A percentile compares a stretch with the other conserved stretches of the same genome.
Evolutionary conservation across 2,797 vertebrate species (phyloP).

Genomic region (Taenioides sp.): DNA sequence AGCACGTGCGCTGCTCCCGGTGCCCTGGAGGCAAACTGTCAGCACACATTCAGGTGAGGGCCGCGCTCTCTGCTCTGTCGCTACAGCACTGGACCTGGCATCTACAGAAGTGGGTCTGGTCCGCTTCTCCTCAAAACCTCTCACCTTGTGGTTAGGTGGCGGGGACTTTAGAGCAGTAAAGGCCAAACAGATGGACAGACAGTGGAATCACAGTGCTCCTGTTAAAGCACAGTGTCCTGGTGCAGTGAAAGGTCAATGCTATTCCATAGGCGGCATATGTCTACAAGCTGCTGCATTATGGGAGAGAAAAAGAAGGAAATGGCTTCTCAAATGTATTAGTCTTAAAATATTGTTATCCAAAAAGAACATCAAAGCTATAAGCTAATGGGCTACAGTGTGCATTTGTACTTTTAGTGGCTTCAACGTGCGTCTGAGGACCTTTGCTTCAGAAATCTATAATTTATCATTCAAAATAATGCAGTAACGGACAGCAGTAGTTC

Average conservation of each 20-base stretch:
- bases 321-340: neutral
- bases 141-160: constrained; percentile 34
- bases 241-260: constrained; percentile 25
- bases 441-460: no score
- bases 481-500: no score
- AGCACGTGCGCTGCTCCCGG: constrained; percentile 16
- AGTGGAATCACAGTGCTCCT: constrained; percentile 17
- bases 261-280: constrained; percentile 6
- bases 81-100: constrained; percentile 11
- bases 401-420: no score
- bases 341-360: neutral
- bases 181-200: constrained; percentile 23
- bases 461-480: no score
- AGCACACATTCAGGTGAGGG: constrained; percentile 55
- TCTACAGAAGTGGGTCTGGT: constrained; percentile 2
- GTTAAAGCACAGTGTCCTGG: constrained; percentile 18
- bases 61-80: constrained; percentile 18
- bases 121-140: constrained; percentile 25
- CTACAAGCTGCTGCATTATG: constrained; percentile 17
- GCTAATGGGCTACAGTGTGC: neutral
- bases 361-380: no score
- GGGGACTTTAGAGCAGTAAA: constrained; percentile 22
- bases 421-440: no score
- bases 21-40: constrained; percentile 51
- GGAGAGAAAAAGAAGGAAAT: neutral